phyloP scores from a whole-genome alignment of 2,888 invertebrate genomes.

The Dicyrtomina minuta region DNA sequence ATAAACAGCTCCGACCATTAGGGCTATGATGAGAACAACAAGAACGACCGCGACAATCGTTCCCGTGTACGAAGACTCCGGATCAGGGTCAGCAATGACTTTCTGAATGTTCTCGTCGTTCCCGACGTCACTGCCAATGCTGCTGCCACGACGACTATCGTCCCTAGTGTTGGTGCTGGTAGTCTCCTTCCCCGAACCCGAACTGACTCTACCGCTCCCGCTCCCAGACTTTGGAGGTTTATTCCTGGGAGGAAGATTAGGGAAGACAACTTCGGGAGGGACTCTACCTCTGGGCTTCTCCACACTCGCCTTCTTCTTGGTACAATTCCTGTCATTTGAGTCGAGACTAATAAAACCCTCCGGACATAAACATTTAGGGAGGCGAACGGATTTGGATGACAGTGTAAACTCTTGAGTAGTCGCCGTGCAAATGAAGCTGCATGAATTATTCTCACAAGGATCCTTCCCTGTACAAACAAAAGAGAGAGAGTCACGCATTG shows the following conservation, averaged over 20 bases:
- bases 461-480: slow-evolving; percentile 15
- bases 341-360: slow-evolving; percentile 8
- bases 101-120: not conserved
- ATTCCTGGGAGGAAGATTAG: slow-evolving; percentile 1
- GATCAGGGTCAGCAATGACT: not conserved
- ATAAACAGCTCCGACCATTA: slow-evolving; percentile 32
- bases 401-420: not conserved
- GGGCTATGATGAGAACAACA: slow-evolving; percentile 35
- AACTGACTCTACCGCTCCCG: not conserved
- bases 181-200: not conserved
- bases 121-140: not conserved
- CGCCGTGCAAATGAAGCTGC: slow-evolving; percentile 28
- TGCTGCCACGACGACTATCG: not conserved
- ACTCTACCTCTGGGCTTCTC: not conserved
- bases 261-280: not conserved
- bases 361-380: slow-evolving; percentile 31
- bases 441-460: slow-evolving; percentile 27
- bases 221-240: not conserved
- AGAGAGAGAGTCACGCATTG: not conserved
- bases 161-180: not conserved
- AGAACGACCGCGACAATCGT: slow-evolving; percentile 40
- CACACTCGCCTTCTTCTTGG: not conserved
- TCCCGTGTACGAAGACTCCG: slow-evolving; percentile 24
- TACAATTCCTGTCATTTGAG: not conserved
- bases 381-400: not conserved